A percentile compares a stretch with the other conserved stretches of the same genome.
Evolutionary conservation across 2,113 vertebrate species (phyloP).

Genomic region (Rallus limicola): DNA sequence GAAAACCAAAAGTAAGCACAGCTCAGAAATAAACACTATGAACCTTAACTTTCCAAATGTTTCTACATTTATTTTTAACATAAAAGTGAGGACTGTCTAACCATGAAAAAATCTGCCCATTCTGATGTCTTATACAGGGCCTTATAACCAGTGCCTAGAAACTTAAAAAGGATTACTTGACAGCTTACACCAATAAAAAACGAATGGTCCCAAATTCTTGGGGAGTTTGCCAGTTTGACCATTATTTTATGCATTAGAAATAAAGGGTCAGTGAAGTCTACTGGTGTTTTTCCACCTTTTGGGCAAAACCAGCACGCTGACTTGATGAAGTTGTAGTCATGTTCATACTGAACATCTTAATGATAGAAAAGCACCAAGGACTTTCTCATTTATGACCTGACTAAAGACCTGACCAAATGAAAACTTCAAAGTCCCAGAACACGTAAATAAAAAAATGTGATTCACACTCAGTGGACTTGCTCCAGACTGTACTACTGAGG

Average conservation of each 20-base stretch:
- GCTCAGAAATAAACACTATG: constrained; percentile 2
- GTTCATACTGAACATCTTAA: neutral
- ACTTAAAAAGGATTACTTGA: neutral
- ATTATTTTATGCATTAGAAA: neutral
- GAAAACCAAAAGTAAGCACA: constrained; percentile 16
- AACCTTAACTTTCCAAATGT: neutral
- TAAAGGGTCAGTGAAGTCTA: neutral
- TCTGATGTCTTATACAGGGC: neutral
- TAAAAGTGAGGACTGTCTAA: neutral
- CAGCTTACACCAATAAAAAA: neutral
- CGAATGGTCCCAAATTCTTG: neutral
- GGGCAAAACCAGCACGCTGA: neutral
- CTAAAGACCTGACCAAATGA: neutral
- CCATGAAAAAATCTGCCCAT: neutral
- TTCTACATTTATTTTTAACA: constrained; percentile 12
- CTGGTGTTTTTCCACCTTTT: neutral
- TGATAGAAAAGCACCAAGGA: neutral
- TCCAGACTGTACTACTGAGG: neutral
- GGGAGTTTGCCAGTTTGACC: neutral
- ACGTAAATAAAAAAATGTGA: neutral
- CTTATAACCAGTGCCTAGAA: neutral
- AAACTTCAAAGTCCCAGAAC: neutral
- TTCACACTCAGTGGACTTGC: neutral
- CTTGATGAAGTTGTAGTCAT: neutral
- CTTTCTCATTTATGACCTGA: neutral